These are phyloP conservation scores for Dorcus hopei DNA, from an alignment of 2,888 invertebrate species.

Conservation along the genomic window DNA sequence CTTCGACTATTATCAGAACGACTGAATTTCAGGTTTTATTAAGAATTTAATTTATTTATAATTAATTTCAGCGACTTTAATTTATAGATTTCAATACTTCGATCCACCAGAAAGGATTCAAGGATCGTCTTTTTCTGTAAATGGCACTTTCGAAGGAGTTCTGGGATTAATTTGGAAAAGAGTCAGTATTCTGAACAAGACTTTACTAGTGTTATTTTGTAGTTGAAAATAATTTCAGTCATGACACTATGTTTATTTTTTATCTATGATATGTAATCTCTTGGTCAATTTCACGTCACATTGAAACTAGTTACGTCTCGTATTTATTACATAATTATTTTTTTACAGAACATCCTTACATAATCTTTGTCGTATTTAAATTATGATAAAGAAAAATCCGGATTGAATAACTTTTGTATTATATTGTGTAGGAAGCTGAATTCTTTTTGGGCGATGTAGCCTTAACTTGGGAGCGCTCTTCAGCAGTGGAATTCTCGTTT, in stretches of 20 bases:
- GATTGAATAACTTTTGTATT: background rate
- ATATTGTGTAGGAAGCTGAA: constrained; percentile 59
- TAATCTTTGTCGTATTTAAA: no score
- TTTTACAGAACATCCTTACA: no score
- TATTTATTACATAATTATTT: no score
- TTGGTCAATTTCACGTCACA: background rate
- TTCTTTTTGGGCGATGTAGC: constrained; percentile 74
- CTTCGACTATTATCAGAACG: constrained; percentile 61
- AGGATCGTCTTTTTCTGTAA: constrained; percentile 61
- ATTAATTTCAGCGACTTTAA: background rate
- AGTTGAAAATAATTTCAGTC: no score
- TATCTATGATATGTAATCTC: no score
- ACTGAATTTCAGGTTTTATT: constrained; percentile 63
- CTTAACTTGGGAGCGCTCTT: constrained; percentile 68
- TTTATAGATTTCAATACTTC: constrained; percentile 61
- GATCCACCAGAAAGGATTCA: constrained; percentile 73
- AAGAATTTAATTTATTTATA: background rate
- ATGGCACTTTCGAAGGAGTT: constrained; percentile 69
- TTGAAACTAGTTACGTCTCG: no score
- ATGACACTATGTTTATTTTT: no score
- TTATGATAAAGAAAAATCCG: no score
- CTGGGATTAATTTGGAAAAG: constrained; percentile 68
- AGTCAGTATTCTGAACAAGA: constrained; percentile 43
- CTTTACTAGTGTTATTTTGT: background rate
- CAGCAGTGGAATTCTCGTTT: constrained; percentile 73